Percentiles rank a stretch among this genome's conserved stretches.
phyloP scores from a whole-genome alignment of 2,888 invertebrate species.

The Itoplectis maculator region DNA sequence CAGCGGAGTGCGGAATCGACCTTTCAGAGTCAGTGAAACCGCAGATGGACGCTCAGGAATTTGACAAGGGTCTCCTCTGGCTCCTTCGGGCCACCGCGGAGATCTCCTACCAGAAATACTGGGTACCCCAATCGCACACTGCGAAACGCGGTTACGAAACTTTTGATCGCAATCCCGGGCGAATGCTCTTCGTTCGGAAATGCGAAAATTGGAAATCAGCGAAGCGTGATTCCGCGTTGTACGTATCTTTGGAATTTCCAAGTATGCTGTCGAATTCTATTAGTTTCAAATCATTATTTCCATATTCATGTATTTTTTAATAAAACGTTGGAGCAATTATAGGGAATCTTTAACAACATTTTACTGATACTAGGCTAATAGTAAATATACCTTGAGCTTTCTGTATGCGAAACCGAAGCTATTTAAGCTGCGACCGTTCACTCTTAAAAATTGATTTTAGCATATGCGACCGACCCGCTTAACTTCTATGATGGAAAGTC shows the following conservation, averaged over 20 bases:
- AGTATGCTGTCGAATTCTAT: slow-evolving; percentile 11
- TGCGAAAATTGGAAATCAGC: slow-evolving; percentile 59
- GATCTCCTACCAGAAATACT: neutral
- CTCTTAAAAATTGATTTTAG: too few species aligned
- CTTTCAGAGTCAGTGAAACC: slow-evolving; percentile 59
- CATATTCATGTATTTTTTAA: neutral
- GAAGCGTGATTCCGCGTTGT: slow-evolving; percentile 43
- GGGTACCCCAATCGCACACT: slow-evolving; percentile 2
- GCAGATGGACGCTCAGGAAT: slow-evolving; percentile 60
- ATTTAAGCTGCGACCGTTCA: too few species aligned
- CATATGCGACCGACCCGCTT: too few species aligned
- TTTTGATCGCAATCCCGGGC: slow-evolving; percentile 46
- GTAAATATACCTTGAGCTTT: too few species aligned
- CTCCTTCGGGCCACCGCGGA: slow-evolving; percentile 1
- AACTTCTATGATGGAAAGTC: too few species aligned
- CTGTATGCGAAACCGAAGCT: too few species aligned
- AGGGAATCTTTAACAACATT: neutral
- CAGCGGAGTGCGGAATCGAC: slow-evolving; percentile 57
- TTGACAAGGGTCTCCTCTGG: slow-evolving; percentile 50
- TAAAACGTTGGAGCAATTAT: neutral
- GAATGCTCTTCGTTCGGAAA: slow-evolving; percentile 41
- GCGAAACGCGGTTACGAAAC: slow-evolving; percentile 62
- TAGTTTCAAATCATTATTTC: neutral
- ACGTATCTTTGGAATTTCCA: slow-evolving; percentile 37
- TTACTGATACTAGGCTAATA: too few species aligned